Evolutionary conservation across 2,888 invertebrate species (phyloP).

Genomic region (Dioctria rufipes): DNA sequence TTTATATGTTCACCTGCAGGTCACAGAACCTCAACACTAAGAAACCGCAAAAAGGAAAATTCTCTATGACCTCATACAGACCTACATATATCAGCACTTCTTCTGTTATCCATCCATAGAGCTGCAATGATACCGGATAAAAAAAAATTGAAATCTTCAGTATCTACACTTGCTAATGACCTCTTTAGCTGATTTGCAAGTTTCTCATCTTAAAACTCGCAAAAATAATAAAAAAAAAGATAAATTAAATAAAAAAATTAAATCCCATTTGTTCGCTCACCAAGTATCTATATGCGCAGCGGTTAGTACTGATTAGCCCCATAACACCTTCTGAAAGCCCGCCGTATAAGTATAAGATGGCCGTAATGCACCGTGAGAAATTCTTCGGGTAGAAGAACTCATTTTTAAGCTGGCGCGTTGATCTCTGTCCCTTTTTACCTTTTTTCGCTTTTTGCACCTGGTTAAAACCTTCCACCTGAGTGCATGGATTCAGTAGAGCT

Average conservation of each 20-base stretch:
- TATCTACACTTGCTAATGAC: constrained; percentile 30
- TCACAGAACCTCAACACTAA: constrained; percentile 25
- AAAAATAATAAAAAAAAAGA: neutral
- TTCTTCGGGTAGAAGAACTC: neutral
- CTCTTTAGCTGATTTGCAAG: constrained; percentile 40
- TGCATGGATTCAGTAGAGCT: neutral
- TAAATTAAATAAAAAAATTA: neutral
- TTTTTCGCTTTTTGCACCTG: constrained; percentile 10
- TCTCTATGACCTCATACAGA: constrained; percentile 9
- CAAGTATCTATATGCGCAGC: constrained; percentile 15
- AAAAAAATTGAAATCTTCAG: neutral
- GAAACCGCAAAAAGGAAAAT: constrained; percentile 30
- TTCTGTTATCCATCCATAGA: neutral
- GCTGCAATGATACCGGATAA: neutral
- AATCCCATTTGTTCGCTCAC: neutral
- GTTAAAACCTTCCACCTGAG: constrained; percentile 6
- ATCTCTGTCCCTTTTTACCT: constrained; percentile 19
- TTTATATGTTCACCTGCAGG: neutral
- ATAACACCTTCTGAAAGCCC: constrained; percentile 38
- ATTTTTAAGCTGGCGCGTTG: constrained; percentile 7
- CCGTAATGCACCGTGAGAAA: constrained; percentile 37
- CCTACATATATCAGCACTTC: neutral
- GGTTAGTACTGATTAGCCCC: constrained; percentile 45
- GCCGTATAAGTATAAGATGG: neutral
- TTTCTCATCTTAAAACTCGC: constrained; percentile 12